These are phyloP conservation scores for Drosophila algonquin DNA, from an alignment of 2,888 invertebrate species.

Conservation along the genomic window DNA sequence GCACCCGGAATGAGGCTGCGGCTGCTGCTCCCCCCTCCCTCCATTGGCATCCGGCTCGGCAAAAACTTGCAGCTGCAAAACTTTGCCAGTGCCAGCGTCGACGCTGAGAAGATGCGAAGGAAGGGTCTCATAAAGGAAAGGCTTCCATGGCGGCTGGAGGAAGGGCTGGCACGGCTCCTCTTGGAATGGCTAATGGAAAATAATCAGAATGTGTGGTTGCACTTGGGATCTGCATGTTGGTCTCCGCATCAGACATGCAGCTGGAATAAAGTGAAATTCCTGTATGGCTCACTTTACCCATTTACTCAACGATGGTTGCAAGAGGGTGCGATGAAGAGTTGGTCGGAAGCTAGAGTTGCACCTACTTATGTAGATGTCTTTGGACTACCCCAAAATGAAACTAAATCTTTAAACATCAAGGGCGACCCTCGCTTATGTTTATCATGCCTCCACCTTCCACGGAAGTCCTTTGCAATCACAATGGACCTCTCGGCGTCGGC, in stretches of 20 bases:
- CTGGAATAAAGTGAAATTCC: constrained; percentile 36
- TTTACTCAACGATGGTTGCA: constrained; percentile 15
- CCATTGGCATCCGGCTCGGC: neutral
- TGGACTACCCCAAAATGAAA: neutral
- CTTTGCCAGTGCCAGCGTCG: constrained; percentile 43
- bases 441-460: neutral
- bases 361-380: neutral
- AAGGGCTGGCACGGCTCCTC: constrained; percentile 1
- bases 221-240: constrained; percentile 40
- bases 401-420: neutral
- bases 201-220: constrained; percentile 47
- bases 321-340: constrained; percentile 7
- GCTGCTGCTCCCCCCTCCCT: neutral
- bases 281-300: constrained; percentile 35
- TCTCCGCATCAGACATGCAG: constrained; percentile 18
- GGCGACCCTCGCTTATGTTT: constrained; percentile 16
- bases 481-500: constrained; percentile 21
- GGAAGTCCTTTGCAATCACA: constrained; percentile 35
- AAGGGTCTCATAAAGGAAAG: constrained; percentile 1
- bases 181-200: constrained; percentile 45
- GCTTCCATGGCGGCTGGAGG: constrained; percentile 10
- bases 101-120: neutral
- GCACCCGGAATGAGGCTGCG: constrained; percentile 4
- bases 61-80: constrained; percentile 20
- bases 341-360: neutral